Evolutionary conservation across 2,797 vertebrate genomes (phyloP).

Genomic region (Falco columbarius): DNA sequence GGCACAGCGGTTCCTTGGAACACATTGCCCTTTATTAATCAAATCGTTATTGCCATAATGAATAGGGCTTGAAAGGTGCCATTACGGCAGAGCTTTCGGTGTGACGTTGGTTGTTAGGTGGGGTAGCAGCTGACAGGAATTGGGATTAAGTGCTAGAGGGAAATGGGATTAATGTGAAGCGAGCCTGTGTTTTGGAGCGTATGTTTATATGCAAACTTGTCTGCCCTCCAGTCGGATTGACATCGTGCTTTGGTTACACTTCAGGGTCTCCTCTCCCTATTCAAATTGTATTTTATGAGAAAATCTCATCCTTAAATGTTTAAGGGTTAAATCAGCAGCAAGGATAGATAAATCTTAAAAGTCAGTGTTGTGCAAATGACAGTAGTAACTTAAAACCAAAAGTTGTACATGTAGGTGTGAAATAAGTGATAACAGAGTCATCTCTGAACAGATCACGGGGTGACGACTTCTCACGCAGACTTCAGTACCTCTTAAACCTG

Average conservation of each 20-base stretch:
- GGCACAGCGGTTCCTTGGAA: neutral
- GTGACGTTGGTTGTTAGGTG: neutral
- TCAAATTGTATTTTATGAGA: neutral
- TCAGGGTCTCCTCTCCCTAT: neutral
- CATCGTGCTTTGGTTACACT: neutral
- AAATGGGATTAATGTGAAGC: neutral
- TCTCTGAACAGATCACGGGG: neutral
- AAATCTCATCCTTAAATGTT: neutral
- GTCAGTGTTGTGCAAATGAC: neutral
- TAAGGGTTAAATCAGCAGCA: neutral
- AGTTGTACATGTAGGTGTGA: neutral
- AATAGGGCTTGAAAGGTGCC: conserved; percentile 4
- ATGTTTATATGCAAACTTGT: fast-evolving
- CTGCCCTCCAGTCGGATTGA: neutral
- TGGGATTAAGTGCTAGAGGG: neutral
- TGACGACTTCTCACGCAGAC: neutral
- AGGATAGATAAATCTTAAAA: neutral
- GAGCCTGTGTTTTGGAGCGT: neutral
- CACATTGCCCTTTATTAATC: neutral
- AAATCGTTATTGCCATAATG: neutral
- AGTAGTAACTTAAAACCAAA: neutral
- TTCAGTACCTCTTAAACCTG: neutral
- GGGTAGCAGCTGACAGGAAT: neutral
- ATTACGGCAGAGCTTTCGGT: neutral
- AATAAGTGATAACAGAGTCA: neutral